A percentile compares a stretch with the other conserved stretches of the same genome.
phyloP scores from a whole-genome alignment of 2,888 invertebrate genomes.

The Eledone cirrhosa region DNA sequence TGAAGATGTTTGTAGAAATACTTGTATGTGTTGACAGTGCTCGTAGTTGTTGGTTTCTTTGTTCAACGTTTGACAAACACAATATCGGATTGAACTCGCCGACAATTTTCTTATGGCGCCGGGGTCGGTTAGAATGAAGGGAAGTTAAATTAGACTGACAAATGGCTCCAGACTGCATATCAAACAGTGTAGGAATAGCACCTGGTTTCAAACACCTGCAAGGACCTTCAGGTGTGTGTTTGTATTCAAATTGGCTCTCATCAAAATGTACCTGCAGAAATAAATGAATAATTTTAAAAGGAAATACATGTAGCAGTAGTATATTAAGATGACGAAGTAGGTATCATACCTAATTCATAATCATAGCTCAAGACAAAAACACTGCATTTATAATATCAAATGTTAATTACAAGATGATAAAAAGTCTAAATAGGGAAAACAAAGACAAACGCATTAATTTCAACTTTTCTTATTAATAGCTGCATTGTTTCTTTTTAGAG shows the following conservation, averaged over 20 bases:
- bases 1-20: background rate
- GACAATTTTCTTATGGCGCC: constrained; percentile 12
- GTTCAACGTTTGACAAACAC: background rate
- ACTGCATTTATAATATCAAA: no score
- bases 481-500: no score
- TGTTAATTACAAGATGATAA: no score
- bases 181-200: constrained; percentile 10
- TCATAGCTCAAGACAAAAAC: no score
- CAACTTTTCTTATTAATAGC: no score
- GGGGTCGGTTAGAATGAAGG: background rate
- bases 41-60: background rate
- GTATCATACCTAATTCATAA: no score
- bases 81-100: background rate
- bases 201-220: constrained; percentile 19
- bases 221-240: background rate
- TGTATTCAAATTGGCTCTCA: constrained; percentile 20
- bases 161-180: background rate
- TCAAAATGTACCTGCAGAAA: constrained; percentile 23
- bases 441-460: no score
- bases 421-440: no score
- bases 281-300: background rate
- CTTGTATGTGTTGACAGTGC: background rate
- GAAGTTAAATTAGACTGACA: background rate
- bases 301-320: no score
- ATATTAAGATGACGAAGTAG: no score